Conservation (phyloP, 2,797 vertebrate species). For the Sebastiscus tertius region DNA sequence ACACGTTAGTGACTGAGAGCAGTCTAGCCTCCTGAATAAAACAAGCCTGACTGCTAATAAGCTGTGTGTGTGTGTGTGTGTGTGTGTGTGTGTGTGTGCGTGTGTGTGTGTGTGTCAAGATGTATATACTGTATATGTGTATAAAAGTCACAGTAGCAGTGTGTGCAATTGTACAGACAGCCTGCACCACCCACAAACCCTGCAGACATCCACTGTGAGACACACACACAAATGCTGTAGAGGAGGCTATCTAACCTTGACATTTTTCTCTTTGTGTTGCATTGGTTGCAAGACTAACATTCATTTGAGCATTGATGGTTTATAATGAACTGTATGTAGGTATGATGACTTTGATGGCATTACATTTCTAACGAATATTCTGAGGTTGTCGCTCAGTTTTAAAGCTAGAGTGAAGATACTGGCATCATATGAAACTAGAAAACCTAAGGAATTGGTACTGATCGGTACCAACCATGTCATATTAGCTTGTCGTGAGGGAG, state of each 20-base stretch:
- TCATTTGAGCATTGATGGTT: not conserved
- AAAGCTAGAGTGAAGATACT: too few species aligned
- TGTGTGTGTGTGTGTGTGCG: not conserved
- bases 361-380: not conserved
- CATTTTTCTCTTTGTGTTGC: not conserved
- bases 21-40: not conserved
- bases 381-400: too few species aligned
- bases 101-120: too few species aligned
- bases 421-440: too few species aligned
- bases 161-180: not conserved
- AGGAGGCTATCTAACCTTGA: not conserved
- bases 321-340: not conserved
- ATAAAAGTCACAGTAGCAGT: not conserved
- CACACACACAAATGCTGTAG: not conserved
- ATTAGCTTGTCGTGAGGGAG: too few species aligned
- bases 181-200: not conserved
- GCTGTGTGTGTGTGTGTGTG: not conserved
- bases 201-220: constrained; percentile 1
- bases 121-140: not conserved
- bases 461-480: too few species aligned
- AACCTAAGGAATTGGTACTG: too few species aligned
- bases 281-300: not conserved
- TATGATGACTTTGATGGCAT: not conserved
- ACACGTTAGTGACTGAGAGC: not conserved
- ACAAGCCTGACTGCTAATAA: not conserved